Percentiles rank a stretch among this genome's conserved stretches.
Evolutionary conservation across 2,113 vertebrate genomes (phyloP).

Genomic region (Phylloscopus whistleri): DNA sequence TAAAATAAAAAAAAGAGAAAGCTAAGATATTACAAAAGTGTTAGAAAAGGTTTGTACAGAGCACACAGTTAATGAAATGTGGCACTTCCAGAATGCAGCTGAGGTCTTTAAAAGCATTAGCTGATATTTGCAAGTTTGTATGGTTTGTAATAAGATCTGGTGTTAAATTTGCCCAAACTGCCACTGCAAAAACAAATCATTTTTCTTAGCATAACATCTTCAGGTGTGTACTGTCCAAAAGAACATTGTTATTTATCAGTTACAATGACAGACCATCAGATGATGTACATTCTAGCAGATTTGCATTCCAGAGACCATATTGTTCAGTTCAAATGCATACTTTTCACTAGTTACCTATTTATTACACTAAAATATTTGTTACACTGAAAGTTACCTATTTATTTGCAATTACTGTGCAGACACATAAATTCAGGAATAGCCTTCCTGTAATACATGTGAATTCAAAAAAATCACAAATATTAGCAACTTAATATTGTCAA

Average conservation of each 20-base stretch:
- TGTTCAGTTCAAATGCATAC: neutral
- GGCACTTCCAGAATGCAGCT: neutral
- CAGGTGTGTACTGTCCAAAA: neutral
- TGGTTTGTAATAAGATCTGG: neutral
- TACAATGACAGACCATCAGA: neutral
- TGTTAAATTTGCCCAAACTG: neutral
- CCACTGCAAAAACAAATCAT: neutral
- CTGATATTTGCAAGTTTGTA: neutral
- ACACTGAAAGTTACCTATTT: neutral
- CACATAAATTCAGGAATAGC: neutral
- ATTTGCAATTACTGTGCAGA: neutral
- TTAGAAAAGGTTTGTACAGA: neutral
- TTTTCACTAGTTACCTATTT: neutral
- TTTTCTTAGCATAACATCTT: neutral
- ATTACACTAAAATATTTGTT: neutral
- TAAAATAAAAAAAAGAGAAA: neutral
- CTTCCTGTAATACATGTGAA: neutral
- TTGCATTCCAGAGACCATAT: neutral
- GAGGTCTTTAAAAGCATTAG: neutral
- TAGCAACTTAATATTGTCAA: neutral
- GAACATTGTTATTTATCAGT: neutral
- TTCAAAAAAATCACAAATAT: neutral
- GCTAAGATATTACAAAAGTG: neutral
- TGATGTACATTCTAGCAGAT: neutral
- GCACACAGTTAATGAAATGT: neutral